These are phyloP conservation scores for Notechis scutatus DNA, from an alignment of 2,113 vertebrate genomes.

Conservation along the genomic window DNA sequence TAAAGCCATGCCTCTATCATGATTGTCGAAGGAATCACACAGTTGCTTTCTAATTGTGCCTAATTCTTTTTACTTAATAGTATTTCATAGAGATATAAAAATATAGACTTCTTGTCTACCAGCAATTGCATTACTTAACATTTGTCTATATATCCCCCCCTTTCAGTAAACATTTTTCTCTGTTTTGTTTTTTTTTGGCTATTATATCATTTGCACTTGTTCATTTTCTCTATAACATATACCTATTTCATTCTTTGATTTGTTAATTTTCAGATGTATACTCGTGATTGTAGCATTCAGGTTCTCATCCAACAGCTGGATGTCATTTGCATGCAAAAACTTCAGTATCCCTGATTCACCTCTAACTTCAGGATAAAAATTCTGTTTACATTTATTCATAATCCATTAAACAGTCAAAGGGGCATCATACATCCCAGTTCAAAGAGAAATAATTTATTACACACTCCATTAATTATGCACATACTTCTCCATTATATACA, in stretches of 20 bases:
- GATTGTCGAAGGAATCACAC: neutral
- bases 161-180: neutral
- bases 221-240: neutral
- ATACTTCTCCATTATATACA: neutral
- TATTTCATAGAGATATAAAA: neutral
- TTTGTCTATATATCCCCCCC: neutral
- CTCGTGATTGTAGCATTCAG: neutral
- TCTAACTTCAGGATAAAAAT: neutral
- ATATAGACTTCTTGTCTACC: neutral
- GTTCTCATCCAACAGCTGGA: neutral
- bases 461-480: neutral
- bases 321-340: neutral
- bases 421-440: neutral
- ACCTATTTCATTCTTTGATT: neutral
- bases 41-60: neutral
- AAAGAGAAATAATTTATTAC: neutral
- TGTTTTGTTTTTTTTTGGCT: neutral
- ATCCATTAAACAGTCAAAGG: neutral
- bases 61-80: neutral
- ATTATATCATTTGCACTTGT: neutral
- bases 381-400: neutral
- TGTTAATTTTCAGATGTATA: neutral
- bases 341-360: neutral
- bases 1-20: neutral
- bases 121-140: neutral